Evolutionary conservation across 2,888 invertebrate species (phyloP).

Genomic region (Apantesis nais): DNA sequence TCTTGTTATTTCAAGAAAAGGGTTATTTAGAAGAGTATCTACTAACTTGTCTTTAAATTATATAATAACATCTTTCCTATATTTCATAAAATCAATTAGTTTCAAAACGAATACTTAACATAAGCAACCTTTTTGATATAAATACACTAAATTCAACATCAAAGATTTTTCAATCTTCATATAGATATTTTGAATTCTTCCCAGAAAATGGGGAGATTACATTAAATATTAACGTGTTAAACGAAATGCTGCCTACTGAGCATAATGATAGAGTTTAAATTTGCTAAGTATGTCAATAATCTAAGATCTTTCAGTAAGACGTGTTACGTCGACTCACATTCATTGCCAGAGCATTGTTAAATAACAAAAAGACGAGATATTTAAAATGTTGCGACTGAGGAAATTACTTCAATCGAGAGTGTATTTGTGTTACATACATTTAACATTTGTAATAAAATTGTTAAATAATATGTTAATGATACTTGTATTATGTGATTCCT

Average conservation of each 20-base stretch:
- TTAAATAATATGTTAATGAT: background rate
- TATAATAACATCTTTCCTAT: background rate
- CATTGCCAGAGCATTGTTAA: constrained; percentile 46
- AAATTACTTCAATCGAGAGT: constrained; percentile 20
- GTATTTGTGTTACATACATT: background rate
- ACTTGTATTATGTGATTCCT: background rate
- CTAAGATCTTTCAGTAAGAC: constrained; percentile 35
- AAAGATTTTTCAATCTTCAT: constrained; percentile 52
- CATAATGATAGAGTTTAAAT: constrained; percentile 20
- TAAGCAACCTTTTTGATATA: constrained; percentile 38
- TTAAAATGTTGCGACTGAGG: constrained; percentile 20
- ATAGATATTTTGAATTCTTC: constrained; percentile 46
- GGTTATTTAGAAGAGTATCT: background rate
- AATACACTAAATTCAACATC: constrained; percentile 46
- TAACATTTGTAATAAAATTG: background rate
- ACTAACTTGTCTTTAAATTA: too few species aligned
- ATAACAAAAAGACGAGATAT: constrained; percentile 44
- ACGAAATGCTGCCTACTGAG: constrained; percentile 22
- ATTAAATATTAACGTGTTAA: constrained; percentile 23
- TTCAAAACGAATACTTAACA: constrained; percentile 14
- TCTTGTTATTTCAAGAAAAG: too few species aligned
- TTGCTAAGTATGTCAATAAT: constrained; percentile 24
- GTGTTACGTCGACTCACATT: constrained; percentile 40
- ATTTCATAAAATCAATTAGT: constrained; percentile 10
- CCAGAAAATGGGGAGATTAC: constrained; percentile 45